Base-by-base conservation (phyloP, 2,113 vertebrate genomes). In the Dunckerocampus dactyliophorus region DNA sequence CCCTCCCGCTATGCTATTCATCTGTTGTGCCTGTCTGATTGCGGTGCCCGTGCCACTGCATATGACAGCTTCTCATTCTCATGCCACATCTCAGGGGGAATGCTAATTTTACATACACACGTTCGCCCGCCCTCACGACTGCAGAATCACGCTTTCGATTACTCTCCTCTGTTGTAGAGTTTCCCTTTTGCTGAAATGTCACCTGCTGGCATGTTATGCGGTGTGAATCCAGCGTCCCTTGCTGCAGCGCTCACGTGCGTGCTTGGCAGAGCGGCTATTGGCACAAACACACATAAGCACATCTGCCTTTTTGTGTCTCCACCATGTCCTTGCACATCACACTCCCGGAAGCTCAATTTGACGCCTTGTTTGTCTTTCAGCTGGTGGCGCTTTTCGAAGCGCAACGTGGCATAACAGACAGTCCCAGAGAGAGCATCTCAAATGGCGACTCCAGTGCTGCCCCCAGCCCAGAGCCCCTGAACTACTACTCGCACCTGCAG, bases 11-110 rank as follows among this genome's bases (percentile, higher is more conserved):
- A 16, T 69, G 74, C 63, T 56, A 47, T 69, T 76, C 65, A 53
- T 76, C 62, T 52, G 47, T 47, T 34, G 47, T 69, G 62, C 46
- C 51, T 89, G 22, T 28, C 69, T 82, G 83, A 77, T 66, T 24
- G 65, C 72, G 64, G 76, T 60, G 61, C 72, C 91, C 91, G 88
- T 94, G 91, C 94, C 92, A 95, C 95, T 89, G 88, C 92, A 90
- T 95, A 92, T 95, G 94, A 95, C 94, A 95, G 93, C 89, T 94
- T 94, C 93, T 94, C 93, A 93, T 96, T 94, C 92, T 91, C 89
- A 79, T 91, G 94, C 95, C 95, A 93, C 86, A 93, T 94, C 89
- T 93, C 91, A 87, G 87, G 88, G 39, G 82, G 74, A 66, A 59
- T 63, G 59, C 47, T 80, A 77, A 84, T 85, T 79, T 77, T 67